Conservation (phyloP, 2,888 invertebrate species). For the Acanthosepion esculentum region DNA sequence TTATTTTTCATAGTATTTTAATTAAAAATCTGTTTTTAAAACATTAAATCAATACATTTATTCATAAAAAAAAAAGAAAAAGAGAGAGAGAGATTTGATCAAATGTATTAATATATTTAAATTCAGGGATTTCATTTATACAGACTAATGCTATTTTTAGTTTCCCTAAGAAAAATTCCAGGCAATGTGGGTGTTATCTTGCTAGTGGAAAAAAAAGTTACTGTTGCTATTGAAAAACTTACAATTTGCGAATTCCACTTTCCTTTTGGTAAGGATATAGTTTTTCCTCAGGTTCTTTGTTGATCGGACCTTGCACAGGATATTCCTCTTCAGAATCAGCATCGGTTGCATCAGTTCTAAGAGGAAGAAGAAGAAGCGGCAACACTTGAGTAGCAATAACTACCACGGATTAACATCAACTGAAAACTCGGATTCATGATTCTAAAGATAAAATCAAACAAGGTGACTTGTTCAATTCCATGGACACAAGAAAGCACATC, state of each 20-base stretch:
- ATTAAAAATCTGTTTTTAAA: too few relatives aligned
- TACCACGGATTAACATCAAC: background rate
- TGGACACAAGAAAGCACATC: background rate
- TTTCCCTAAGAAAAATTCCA: too few relatives aligned
- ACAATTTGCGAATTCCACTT: constrained; percentile 78
- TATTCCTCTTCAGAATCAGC: constrained; percentile 80
- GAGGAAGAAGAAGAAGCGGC: background rate
- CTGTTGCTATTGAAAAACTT: constrained; percentile 58
- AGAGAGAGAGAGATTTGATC: too few relatives aligned
- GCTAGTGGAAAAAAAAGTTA: too few relatives aligned
- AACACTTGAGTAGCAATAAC: too few relatives aligned
- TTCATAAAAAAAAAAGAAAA: too few relatives aligned
- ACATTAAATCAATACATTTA: too few relatives aligned
- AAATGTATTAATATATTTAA: too few relatives aligned
- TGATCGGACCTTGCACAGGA: constrained; percentile 96
- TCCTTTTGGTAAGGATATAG: constrained; percentile 84
- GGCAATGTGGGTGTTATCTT: too few relatives aligned
- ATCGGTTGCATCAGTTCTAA: constrained; percentile 44
- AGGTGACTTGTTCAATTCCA: background rate
- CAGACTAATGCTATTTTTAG: too few relatives aligned
- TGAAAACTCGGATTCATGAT: background rate
- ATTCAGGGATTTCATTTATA: too few relatives aligned
- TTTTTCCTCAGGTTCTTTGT: constrained; percentile 96
- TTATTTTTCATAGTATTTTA: too few relatives aligned
- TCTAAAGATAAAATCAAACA: background rate